Evolutionary conservation across 2,797 vertebrate species (phyloP).

Genomic region (Rhynchonycteris naso): DNA sequence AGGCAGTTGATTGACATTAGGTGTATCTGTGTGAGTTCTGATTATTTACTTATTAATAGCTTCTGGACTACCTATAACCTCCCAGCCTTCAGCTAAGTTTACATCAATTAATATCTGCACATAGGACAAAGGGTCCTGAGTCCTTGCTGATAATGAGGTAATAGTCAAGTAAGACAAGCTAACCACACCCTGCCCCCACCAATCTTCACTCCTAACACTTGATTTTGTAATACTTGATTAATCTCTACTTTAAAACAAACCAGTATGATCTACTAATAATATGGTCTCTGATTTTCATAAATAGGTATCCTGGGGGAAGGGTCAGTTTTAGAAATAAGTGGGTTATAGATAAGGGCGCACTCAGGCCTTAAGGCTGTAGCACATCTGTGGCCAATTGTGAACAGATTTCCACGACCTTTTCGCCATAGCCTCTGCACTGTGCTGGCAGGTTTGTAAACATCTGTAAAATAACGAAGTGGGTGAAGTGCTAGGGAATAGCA

Average conservation of each 20-base stretch:
- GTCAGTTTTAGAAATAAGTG: constrained; percentile 51
- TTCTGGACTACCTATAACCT: not conserved
- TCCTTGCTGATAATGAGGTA: constrained; percentile 23
- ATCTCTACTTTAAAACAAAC: constrained; percentile 49
- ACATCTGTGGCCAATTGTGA: constrained; percentile 54
- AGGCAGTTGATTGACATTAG: not conserved
- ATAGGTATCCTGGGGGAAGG: not conserved
- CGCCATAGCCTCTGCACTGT: not conserved
- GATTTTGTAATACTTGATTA: not conserved
- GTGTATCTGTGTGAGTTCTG: not conserved
- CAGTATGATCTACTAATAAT: not conserved
- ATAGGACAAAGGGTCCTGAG: not conserved
- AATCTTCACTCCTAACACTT: not conserved
- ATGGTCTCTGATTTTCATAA: constrained; percentile 48
- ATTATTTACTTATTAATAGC: constrained; percentile 20
- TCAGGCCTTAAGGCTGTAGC: not conserved
- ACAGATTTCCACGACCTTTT: constrained; percentile 37
- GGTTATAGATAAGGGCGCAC: not conserved
- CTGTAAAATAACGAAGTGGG: constrained; percentile 54
- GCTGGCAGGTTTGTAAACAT: constrained; percentile 70
- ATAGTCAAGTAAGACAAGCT: not conserved
- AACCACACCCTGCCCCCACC: not conserved
- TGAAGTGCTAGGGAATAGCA: not conserved
- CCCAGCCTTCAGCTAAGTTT: not conserved
- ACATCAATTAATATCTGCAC: not conserved